Evolutionary conservation across 2,113 vertebrate genomes (phyloP), one percentile per base, ranked within the genome.

Genomic region (Holacanthus passer): DNA sequence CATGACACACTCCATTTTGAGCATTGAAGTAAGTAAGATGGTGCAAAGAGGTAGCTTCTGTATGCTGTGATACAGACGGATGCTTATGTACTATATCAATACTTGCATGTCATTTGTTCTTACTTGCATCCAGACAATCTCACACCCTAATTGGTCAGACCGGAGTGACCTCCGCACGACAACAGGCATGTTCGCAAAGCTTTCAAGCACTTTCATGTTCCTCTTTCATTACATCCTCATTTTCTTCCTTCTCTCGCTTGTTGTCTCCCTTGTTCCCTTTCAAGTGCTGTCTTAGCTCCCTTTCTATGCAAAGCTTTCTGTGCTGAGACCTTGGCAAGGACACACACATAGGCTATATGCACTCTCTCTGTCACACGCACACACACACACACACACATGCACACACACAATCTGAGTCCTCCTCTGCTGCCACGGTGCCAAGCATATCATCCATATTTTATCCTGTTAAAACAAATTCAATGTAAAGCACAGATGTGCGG

Each of bases 391-490:
- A 62, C 55, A 77, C 35, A 74, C 27, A 48, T 41, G 56, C 62
- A 43, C 31, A 31, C 13, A 19, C 67, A 56, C 37, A 62, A 7
- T 52, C 66, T 67, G 71, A 77, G 53, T 81, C 63, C 63, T 73
- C 67, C 24, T 43, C 52, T 19, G 78, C 72, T 62, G 48, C 59
- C 68, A 75, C 73, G 77, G 59, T 20, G 71, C 58, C 53, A 43
- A 59, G 63, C 50, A 50, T 32, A 53, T 72, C 48, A 65, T 85
- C 66, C 77, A 76, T 83, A 73, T 89, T 85, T 89, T 66, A 89
- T 82, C 79, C 62, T 20, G 22, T 72, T 75, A 77, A 86, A 89
- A 73, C 59, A 68, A 68, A 82, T 74, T 63, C 35, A 35, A 73
- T 82, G 59, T 65, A 77, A 87, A 62, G 66, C 31, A 22, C 37